phyloP scores from a whole-genome alignment of 2,888 invertebrate genomes.

The Deilephila porcellus region DNA sequence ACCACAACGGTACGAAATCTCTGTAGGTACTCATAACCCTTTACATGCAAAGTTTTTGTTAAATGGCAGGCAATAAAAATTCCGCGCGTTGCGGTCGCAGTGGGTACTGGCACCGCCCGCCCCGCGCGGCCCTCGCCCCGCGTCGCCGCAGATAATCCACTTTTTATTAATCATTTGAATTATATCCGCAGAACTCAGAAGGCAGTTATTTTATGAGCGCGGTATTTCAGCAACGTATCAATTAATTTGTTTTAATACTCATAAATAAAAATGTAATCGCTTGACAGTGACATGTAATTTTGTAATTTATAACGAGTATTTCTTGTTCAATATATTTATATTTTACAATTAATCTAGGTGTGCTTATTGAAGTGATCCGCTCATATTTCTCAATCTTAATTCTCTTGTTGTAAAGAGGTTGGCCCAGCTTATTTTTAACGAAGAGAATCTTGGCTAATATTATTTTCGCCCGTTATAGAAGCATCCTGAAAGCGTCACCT shows the following conservation, averaged over 20 bases:
- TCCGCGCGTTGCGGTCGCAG: background rate
- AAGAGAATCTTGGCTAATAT: too few species aligned
- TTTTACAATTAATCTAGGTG: background rate
- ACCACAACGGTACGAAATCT: conserved; percentile 11
- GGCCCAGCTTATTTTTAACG: too few species aligned
- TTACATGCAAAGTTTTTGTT: conserved; percentile 21
- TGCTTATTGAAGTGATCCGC: too few species aligned
- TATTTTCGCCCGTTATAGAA: too few species aligned
- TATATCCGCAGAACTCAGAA: background rate
- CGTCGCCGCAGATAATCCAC: background rate
- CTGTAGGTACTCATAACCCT: conserved; percentile 9
- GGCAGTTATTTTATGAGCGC: conserved; percentile 2
- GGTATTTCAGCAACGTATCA: conserved; percentile 1
- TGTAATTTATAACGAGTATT: background rate
- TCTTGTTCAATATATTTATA: background rate
- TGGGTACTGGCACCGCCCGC: background rate
- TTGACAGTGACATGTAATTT: conserved; percentile 1
- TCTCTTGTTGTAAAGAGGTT: too few species aligned
- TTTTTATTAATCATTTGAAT: conserved; percentile 5
- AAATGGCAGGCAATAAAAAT: conserved; percentile 12
- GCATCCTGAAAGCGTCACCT: too few species aligned
- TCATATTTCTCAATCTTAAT: too few species aligned
- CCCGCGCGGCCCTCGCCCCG: background rate
- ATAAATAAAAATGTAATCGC: conserved; percentile 4
- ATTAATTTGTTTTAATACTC: conserved; percentile 3